Evolutionary conservation across 1,140 invertebrate genomes (phyloP), one percentile per base, ranked within the genome.

Genomic region (Periplaneta americana): DNA sequence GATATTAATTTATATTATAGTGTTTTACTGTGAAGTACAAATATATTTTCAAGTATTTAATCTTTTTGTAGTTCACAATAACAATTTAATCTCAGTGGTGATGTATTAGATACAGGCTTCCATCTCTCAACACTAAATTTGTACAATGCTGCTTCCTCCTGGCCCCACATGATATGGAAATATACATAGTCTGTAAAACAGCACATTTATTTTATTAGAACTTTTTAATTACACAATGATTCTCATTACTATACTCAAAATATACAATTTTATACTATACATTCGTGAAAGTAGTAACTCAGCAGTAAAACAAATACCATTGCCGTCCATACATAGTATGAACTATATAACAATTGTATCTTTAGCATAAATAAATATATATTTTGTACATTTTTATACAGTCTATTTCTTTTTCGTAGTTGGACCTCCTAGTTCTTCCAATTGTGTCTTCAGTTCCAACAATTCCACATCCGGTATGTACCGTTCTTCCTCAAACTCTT

Each of bases 381-480:
- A 66, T 66, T 66, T 66, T 66, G n/a, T 66, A 66, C n/a, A n/a
- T n/a, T 66, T 66, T 66, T 11, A 66, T n/a, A 28, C 57, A 66
- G n/a, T 11, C 48, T 66, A 66, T 32, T 79, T 37, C 79, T 74
- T 80, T 34, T 80, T 80, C 13, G 6, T 17, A 31, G n/a, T 32
- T 32, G 79, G 79, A 4, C 48, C 6, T 66, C 48, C n/a, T 34
- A 80, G 35, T 11, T 35, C 18, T 15, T 81, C 81, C 1, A 81
- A 36, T 83, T 95, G 90, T 75, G 90, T 86, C 87, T 95, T 94
- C 10, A 96, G 89, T n/a, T 93, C 90, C 22, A 93, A 84, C 8
- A 97, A 88, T 86, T 96, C 91, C 82, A 91, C 93, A 86, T 97
- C 95, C 2, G 96, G 95, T 75, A 97, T 90, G 87, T 94, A 96